Percentiles rank a stretch among this genome's conserved stretches.
These are phyloP conservation scores for Leptodactylus fuscus DNA, from an alignment of 2,113 vertebrate genomes.

Conservation along the genomic window DNA sequence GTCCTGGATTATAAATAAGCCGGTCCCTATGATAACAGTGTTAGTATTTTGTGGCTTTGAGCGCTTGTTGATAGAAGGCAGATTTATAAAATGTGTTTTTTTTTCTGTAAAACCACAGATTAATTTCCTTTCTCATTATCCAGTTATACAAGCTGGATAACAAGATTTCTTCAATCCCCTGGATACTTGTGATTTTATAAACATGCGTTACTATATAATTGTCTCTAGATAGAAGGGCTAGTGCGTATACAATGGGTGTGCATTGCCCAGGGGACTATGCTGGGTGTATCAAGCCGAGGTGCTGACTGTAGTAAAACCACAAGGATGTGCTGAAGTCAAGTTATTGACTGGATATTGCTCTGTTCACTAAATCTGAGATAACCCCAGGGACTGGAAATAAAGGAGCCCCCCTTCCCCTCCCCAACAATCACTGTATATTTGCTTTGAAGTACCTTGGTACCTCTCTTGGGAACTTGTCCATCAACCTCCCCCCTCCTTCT, in stretches of 20 bases:
- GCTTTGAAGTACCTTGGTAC: neutral
- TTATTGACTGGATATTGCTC: slow-evolving; percentile 5
- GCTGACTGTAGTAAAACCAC: neutral
- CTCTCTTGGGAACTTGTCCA: neutral
- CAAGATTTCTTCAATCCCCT: neutral
- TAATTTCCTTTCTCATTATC: slow-evolving; percentile 34
- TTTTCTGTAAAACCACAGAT: slow-evolving; percentile 37
- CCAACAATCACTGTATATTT: neutral
- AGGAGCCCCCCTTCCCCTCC: too few species aligned
- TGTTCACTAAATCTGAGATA: slow-evolving; percentile 1
- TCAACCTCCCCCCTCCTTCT: neutral
- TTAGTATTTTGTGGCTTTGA: neutral
- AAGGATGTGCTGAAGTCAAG: slow-evolving; percentile 1
- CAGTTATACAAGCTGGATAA: slow-evolving; percentile 9
- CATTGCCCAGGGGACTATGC: neutral
- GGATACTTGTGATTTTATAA: neutral
- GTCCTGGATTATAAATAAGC: neutral
- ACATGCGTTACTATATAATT: neutral
- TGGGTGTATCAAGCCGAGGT: neutral
- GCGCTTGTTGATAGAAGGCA: neutral
- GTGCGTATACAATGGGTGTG: neutral
- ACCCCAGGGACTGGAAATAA: neutral
- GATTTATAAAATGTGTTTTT: slow-evolving; percentile 14
- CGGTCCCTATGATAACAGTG: neutral
- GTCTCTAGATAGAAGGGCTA: neutral